phyloP scores from a whole-genome alignment of 2,888 invertebrate species.

The Drosophila neonasuta region DNA sequence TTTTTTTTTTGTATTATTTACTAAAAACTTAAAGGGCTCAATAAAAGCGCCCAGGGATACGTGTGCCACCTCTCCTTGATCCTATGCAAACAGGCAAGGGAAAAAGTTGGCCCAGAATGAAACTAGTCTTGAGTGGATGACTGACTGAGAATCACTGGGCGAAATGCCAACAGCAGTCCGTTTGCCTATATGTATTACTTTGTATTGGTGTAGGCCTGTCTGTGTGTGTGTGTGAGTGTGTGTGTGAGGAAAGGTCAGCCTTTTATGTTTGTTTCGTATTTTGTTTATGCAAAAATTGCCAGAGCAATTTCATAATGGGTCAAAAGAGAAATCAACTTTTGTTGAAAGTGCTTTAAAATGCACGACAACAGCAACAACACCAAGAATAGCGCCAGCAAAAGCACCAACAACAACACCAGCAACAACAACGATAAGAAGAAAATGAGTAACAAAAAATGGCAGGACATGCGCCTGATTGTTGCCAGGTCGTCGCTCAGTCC shows the following conservation, averaged over 20 bases:
- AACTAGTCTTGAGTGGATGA: conserved; percentile 46
- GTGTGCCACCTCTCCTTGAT: conserved; percentile 60
- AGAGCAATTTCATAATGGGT: conserved; percentile 77
- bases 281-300: conserved; percentile 76
- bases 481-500: conserved; percentile 70
- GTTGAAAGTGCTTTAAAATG: conserved; percentile 76
- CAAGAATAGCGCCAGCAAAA: conserved; percentile 8
- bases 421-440: conserved; percentile 15
- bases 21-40: conserved; percentile 75
- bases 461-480: conserved; percentile 68
- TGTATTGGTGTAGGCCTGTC: conserved; percentile 8
- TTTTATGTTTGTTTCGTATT: conserved; percentile 74
- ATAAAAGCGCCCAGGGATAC: conserved; percentile 70
- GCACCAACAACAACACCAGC: conserved; percentile 9
- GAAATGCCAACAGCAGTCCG: conserved; percentile 56
- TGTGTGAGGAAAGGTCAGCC: conserved; percentile 63
- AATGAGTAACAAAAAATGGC: conserved; percentile 23
- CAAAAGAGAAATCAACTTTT: conserved; percentile 78
- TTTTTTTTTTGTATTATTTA: conserved; percentile 65
- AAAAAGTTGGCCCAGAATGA: conserved; percentile 21
- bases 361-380: conserved; percentile 54
- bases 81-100: conserved; percentile 64
- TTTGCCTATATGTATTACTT: conserved; percentile 22
- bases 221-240: conserved; percentile 11
- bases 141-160: conserved; percentile 38